Evolutionary conservation across 2,888 invertebrate species (phyloP), one percentile per base, ranked within the genome.

Genomic region (Strigamia maritima): DNA sequence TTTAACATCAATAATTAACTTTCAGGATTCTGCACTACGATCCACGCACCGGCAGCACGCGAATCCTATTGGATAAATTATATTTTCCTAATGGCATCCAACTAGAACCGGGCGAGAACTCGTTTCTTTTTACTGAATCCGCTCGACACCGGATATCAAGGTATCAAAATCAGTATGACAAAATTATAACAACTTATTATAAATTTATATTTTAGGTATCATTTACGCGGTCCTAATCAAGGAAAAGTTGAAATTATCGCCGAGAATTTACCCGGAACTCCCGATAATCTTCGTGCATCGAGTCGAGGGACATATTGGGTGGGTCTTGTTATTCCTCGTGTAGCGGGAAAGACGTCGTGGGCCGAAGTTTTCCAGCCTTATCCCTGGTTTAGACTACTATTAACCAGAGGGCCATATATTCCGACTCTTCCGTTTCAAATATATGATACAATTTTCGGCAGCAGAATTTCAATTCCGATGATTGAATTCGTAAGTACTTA

Each of bases 71-170:
- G 0, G 90, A 92, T 81, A 89, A 92, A 75, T 84, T 98, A 0
- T 91, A 90, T 86, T 96, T 97, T 86, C 89, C 97, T 0, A 99
- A 98, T 86, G 98, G 98, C n/a, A 86, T 98, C 28, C 90, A 89
- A 77, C 84, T 98, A 0, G 93, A 94, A 16, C 90, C 91, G 6
- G 92, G 94, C 83, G 92, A 94, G 85, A 91, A 93, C 80, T 94
- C 92, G 83, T 85, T 98, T 2, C 86, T 98, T 31, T 90, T 97
- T 0, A 86, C 91, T 1, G 98, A 98, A 86, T 90, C 92, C 0
- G 84, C 86, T 4, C 87, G 86, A 6, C 89, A 89, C 79, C 89
- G 93, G 81, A 86, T 97, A 19, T 84, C 89, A 6, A 92, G 93
- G 87, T 87, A 83, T 81, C 22, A 31, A 35, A 35, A 14, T 14